phyloP scores from a whole-genome alignment of 2,888 invertebrate genomes.

The Lasioglossum pauxillum region DNA sequence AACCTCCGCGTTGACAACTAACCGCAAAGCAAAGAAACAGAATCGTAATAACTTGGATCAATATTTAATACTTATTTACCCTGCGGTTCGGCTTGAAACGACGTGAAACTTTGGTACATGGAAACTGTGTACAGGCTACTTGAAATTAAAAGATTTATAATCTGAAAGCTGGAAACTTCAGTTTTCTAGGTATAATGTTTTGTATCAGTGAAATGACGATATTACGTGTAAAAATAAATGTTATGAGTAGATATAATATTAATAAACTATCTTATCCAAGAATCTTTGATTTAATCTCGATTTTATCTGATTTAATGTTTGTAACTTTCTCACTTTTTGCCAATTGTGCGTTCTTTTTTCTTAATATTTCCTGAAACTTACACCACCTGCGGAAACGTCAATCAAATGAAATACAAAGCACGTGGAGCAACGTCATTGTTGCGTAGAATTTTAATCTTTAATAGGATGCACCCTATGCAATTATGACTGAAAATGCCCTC shows the following conservation, averaged over 20 bases:
- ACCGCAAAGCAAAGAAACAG: neutral
- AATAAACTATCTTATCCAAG: neutral
- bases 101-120: neutral
- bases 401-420: neutral
- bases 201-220: neutral
- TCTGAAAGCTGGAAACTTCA: neutral
- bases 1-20: neutral
- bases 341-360: neutral
- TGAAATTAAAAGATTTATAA: neutral
- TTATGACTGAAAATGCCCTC: neutral
- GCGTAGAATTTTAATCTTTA: neutral
- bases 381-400: neutral
- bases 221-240: neutral
- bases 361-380: neutral
- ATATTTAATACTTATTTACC: neutral
- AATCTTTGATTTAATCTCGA: neutral
- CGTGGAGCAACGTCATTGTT: neutral
- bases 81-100: neutral
- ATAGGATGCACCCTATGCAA: neutral
- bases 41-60: neutral
- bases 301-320: neutral
- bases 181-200: neutral
- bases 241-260: neutral
- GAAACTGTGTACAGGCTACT: neutral
- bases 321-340: neutral